These are phyloP conservation scores for Glossophaga mutica DNA, from an alignment of 2,797 vertebrate genomes.

Conservation along the genomic window DNA sequence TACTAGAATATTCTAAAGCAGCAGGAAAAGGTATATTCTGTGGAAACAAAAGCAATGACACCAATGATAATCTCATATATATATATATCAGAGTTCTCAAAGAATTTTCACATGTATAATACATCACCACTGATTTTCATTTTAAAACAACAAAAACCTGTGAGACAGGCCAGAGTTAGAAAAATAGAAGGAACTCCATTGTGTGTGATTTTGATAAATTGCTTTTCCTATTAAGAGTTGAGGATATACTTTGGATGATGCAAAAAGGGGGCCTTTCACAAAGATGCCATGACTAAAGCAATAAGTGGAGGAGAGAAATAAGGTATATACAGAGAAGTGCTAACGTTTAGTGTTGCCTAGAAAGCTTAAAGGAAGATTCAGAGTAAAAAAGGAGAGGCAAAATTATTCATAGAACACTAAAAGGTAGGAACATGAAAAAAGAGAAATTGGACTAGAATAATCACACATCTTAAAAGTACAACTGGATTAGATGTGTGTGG, in stretches of 20 bases:
- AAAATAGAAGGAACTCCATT: neutral
- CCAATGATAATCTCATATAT: neutral
- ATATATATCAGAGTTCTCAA: neutral
- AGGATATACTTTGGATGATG: neutral
- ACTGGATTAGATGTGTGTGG: neutral
- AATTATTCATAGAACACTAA: neutral
- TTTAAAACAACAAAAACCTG: conserved; percentile 10
- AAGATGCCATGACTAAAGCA: neutral
- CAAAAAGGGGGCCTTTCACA: neutral
- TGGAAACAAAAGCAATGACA: conserved; percentile 59
- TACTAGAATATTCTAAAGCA: neutral
- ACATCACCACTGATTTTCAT: neutral
- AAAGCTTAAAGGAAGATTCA: neutral
- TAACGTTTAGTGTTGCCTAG: neutral
- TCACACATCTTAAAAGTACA: neutral
- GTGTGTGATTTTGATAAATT: neutral
- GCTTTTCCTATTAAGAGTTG: neutral
- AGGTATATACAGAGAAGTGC: neutral
- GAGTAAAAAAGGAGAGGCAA: neutral
- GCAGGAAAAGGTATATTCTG: conserved; percentile 48
- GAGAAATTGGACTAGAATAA: neutral
- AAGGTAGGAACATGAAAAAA: neutral
- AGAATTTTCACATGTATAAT: neutral
- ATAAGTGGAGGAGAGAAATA: neutral
- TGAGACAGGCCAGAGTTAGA: neutral